Percentiles rank a stretch among this genome's conserved stretches.
Evolutionary conservation across 2,888 invertebrate genomes (phyloP).

Genomic region (Herminia tarsipennalis): DNA sequence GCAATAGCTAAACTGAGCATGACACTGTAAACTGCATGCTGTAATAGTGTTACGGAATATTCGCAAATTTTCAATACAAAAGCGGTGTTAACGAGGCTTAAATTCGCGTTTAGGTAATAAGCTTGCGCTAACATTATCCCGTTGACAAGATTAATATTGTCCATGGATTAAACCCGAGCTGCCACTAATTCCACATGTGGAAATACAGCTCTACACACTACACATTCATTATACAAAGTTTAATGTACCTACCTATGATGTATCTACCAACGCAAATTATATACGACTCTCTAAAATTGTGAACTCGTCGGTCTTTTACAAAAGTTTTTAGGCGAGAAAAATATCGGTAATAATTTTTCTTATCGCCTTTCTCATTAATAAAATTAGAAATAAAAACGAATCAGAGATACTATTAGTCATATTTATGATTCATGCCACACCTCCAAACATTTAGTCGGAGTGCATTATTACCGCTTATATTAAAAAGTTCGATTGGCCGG

Average conservation of each 20-base stretch:
- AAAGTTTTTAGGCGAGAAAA: no score
- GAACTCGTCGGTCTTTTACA: no score
- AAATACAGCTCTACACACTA: no score
- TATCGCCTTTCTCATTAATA: slow-evolving; percentile 11
- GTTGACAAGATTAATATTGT: slow-evolving; percentile 25
- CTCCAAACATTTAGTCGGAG: slow-evolving; percentile 46
- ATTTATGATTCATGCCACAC: slow-evolving; percentile 44
- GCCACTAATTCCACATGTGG: background rate
- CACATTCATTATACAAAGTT: no score
- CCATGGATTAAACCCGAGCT: slow-evolving; percentile 34
- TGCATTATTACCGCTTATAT: slow-evolving; percentile 58
- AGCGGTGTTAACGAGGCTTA: slow-evolving; percentile 25
- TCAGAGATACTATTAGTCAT: slow-evolving; percentile 40
- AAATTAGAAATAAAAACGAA: slow-evolving; percentile 27
- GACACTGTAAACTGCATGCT: slow-evolving; percentile 42
- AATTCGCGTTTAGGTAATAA: slow-evolving; percentile 29
- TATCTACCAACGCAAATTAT: no score
- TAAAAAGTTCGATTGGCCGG: slow-evolving; percentile 51
- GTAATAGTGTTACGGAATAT: slow-evolving; percentile 44
- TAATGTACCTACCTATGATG: no score
- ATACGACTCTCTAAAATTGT: no score
- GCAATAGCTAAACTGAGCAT: slow-evolving; percentile 52
- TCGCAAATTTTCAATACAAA: slow-evolving; percentile 44
- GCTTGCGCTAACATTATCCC: slow-evolving; percentile 17
- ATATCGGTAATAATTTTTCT: slow-evolving; percentile 12